phyloP scores from a whole-genome alignment of 2,113 vertebrate genomes.

The Urocitellus parryii region DNA sequence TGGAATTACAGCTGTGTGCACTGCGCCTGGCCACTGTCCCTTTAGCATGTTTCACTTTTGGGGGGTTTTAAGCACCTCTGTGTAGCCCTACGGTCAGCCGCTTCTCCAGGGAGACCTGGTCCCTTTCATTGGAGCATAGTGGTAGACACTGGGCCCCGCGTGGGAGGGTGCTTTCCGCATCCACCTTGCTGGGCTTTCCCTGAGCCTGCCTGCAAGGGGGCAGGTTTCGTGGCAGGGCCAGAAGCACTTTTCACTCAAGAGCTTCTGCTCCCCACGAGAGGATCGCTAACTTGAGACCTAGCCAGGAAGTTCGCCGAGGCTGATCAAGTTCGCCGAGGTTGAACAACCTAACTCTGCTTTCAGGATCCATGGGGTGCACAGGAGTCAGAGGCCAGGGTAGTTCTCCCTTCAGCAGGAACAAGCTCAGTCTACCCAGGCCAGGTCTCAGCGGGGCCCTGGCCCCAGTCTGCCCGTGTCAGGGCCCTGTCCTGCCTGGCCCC shows the following conservation, averaged over 20 bases:
- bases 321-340: fast-evolving
- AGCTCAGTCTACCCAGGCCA: background rate
- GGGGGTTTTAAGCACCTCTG: background rate
- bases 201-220: fast-evolving
- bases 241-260: fast-evolving
- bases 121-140: no score
- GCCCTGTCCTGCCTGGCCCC: no score
- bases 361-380: fast-evolving
- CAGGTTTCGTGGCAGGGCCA: fast-evolving
- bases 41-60: fast-evolving
- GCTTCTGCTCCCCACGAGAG: fast-evolving
- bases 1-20: no score
- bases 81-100: background rate
- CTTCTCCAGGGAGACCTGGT: background rate
- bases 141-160: fast-evolving
- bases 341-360: background rate
- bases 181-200: no score
- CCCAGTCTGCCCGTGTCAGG: background rate
- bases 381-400: background rate
- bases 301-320: background rate
- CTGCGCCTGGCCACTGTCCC: background rate
- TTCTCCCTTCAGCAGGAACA: background rate
- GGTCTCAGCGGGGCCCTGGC: background rate
- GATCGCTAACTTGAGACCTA: fast-evolving
- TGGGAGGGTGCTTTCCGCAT: background rate